phyloP scores from a whole-genome alignment of 2,113 vertebrate species.

The Neolamprologus modestus region DNA sequence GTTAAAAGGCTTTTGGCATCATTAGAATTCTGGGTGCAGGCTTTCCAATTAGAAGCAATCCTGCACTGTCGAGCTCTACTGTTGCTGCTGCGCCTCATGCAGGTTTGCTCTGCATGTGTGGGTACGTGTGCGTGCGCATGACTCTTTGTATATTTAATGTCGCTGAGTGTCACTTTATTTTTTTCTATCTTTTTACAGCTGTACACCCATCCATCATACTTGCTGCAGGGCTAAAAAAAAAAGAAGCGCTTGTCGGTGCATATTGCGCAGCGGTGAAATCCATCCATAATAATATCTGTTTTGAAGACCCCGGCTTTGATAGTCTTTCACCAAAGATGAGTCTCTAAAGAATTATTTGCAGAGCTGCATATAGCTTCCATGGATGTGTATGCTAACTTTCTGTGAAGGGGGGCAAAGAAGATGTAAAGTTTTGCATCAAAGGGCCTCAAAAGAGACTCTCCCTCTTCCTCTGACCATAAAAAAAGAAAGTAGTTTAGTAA shows the following conservation, averaged over 20 bases:
- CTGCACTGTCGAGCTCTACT: neutral
- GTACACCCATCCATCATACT: neutral
- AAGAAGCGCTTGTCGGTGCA: neutral
- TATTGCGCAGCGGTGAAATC: constrained; percentile 5
- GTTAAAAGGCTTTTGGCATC: constrained; percentile 29
- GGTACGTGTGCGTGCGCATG: neutral
- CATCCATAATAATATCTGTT: constrained; percentile 38
- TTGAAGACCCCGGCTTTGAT: constrained; percentile 42
- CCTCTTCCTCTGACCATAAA: neutral
- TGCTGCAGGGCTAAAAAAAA: neutral
- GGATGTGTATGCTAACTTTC: constrained; percentile 31
- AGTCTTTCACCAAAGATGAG: constrained; percentile 30
- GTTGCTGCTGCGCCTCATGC: neutral
- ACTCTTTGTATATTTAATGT: constrained; percentile 9
- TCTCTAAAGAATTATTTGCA: constrained; percentile 30
- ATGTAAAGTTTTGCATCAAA: constrained; percentile 51
- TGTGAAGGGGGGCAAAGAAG: constrained; percentile 17
- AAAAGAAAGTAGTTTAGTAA: constrained; percentile 25
- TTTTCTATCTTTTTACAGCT: neutral
- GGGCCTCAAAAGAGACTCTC: constrained; percentile 3
- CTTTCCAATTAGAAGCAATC: constrained; percentile 37
- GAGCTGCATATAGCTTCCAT: constrained; percentile 15
- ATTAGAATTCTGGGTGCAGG: constrained; percentile 32
- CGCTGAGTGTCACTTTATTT: neutral
- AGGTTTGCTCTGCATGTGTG: neutral